Evolutionary conservation across 2,888 invertebrate genomes (phyloP).

Genomic region (Molorchus minor): DNA sequence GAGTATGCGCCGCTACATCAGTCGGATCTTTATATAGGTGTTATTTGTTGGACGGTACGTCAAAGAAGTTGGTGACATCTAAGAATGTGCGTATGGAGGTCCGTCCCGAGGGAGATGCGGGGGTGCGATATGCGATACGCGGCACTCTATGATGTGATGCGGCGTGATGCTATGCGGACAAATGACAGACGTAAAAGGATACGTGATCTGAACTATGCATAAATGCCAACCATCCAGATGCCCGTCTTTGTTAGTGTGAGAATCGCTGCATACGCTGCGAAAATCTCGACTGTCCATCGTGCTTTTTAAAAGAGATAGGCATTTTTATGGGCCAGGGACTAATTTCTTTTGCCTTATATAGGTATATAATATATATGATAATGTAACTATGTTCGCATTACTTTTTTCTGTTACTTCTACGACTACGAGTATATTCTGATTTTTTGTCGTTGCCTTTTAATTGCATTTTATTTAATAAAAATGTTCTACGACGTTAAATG

Average conservation of each 20-base stretch:
- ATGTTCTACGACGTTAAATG: no score
- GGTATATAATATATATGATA: conserved; percentile 33
- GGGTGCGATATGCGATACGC: conserved; percentile 58
- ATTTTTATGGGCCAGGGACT: conserved; percentile 45
- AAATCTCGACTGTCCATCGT: conserved; percentile 49
- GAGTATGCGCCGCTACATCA: no score
- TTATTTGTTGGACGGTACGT: conserved; percentile 15
- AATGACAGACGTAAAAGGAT: conserved; percentile 59
- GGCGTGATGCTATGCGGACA: conserved; percentile 61
- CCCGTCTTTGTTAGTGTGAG: conserved; percentile 56
- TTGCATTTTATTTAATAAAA: no score
- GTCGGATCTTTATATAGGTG: conserved; percentile 16
- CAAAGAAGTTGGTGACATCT: conserved; percentile 40
- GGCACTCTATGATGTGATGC: conserved; percentile 57
- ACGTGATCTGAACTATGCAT: conserved; percentile 62
- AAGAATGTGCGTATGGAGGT: conserved; percentile 51
- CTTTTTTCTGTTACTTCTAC: no score
- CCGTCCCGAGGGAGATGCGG: conserved; percentile 52
- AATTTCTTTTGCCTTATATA: conserved; percentile 44
- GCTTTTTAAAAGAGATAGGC: conserved; percentile 45
- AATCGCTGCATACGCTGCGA: conserved; percentile 51
- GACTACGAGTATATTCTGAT: no score
- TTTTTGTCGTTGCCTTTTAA: no score
- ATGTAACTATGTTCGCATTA: conserved; percentile 31
- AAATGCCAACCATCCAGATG: conserved; percentile 49